phyloP scores from a whole-genome alignment of 2,888 invertebrate species.

The Pseudeuparius sepicola region DNA sequence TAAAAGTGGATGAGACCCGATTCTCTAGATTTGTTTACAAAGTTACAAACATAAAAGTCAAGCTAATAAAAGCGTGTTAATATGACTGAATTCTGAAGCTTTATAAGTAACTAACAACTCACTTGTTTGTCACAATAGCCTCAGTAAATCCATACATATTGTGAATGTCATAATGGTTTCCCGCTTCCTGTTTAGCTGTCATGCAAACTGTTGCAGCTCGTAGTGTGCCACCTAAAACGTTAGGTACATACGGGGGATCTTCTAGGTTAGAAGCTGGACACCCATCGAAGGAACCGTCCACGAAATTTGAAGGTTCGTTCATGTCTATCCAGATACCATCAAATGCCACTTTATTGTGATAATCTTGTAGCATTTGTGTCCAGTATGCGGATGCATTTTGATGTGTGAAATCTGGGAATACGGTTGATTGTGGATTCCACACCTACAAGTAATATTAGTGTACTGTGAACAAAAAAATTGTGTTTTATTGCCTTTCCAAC shows the following conservation, averaged over 20 bases:
- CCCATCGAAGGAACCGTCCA: conserved; percentile 44
- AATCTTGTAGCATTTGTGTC: conserved; percentile 52
- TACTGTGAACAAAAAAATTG: neutral
- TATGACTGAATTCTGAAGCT: neutral
- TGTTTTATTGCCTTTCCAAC: conserved; percentile 50
- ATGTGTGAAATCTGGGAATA: conserved; percentile 73
- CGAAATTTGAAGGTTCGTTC: conserved; percentile 80
- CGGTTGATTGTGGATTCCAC: conserved; percentile 59
- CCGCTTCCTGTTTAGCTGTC: conserved; percentile 58
- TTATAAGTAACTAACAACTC: conserved; percentile 43
- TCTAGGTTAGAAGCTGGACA: conserved; percentile 48
- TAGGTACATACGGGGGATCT: conserved; percentile 57
- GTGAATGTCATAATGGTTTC: conserved; percentile 64
- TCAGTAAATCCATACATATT: conserved; percentile 67
- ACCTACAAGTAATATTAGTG: conserved; percentile 11
- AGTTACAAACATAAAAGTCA: too few relatives aligned
- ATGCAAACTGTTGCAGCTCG: conserved; percentile 65
- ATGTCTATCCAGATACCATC: conserved; percentile 88
- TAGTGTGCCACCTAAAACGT: conserved; percentile 46
- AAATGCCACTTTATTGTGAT: conserved; percentile 51
- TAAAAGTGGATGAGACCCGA: too few relatives aligned
- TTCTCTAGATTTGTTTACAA: too few relatives aligned
- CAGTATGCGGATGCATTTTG: conserved; percentile 59
- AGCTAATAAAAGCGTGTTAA: too few relatives aligned
- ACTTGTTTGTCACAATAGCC: conserved; percentile 49